These are phyloP conservation scores for Orthosia gothica DNA, from an alignment of 2,888 invertebrate species.

Conservation along the genomic window DNA sequence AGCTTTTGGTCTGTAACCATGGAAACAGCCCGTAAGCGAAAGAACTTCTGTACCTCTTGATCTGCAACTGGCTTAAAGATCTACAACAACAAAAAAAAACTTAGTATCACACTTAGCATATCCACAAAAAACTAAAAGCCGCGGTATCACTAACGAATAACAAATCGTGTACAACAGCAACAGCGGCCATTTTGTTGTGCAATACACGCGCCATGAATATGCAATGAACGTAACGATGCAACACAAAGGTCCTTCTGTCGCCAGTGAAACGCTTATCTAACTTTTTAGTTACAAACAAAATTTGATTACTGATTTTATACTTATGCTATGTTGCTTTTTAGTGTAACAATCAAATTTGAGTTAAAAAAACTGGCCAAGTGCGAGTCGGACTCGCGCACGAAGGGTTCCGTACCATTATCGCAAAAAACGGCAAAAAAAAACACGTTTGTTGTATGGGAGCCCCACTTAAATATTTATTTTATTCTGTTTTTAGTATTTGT, in stretches of 20 bases:
- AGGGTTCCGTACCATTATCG: too few relatives aligned
- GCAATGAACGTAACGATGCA: conserved; percentile 75
- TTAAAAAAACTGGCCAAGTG: too few relatives aligned
- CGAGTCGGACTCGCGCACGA: too few relatives aligned
- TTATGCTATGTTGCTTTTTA: conserved; percentile 14
- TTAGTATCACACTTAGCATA: conserved; percentile 14
- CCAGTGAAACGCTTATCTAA: conserved; percentile 64
- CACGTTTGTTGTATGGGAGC: too few relatives aligned
- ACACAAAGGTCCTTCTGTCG: conserved; percentile 70
- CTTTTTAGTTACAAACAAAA: conserved; percentile 41
- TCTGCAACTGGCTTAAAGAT: not conserved
- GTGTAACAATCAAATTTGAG: too few relatives aligned
- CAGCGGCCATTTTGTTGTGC: conserved; percentile 67
- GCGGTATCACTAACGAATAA: conserved; percentile 61
- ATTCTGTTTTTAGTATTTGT: too few relatives aligned
- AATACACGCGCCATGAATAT: conserved; percentile 76
- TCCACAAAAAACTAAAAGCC: conserved; percentile 26
- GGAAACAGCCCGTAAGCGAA: too few relatives aligned
- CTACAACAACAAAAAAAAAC: not conserved
- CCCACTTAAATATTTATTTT: too few relatives aligned
- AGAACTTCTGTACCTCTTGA: too few relatives aligned
- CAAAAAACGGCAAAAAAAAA: too few relatives aligned
- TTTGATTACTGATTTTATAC: conserved; percentile 31
- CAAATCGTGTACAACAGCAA: conserved; percentile 63
- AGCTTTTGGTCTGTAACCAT: too few relatives aligned